These are phyloP conservation scores for Pilophorus perplexus DNA, from an alignment of 2,888 invertebrate genomes.

Conservation along the genomic window DNA sequence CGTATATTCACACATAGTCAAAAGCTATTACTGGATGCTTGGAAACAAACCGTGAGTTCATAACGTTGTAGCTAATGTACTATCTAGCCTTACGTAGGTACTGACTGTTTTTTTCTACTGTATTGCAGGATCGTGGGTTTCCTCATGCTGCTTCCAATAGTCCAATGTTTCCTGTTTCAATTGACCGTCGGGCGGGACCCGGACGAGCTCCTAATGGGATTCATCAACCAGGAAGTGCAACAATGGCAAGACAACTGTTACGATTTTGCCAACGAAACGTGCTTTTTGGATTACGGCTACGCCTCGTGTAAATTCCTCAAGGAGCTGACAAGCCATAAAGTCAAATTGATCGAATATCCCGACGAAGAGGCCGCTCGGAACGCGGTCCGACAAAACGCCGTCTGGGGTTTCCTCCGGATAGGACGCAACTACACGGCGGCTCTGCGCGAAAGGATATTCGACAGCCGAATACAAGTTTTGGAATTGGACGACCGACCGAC, in stretches of 20 bases:
- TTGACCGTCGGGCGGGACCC: conserved; percentile 76
- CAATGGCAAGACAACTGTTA: conserved; percentile 47
- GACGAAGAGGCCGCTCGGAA: conserved; percentile 62
- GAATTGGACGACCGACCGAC: conserved; percentile 61
- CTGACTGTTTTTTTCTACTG: background rate
- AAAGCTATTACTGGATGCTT: conserved; percentile 50
- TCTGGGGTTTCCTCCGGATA: conserved; percentile 76
- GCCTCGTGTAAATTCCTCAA: conserved; percentile 49
- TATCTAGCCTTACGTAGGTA: background rate
- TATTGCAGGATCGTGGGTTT: conserved; percentile 73
- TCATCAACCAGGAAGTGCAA: conserved; percentile 74
- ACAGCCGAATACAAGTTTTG: conserved; percentile 52
- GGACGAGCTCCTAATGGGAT: conserved; percentile 66
- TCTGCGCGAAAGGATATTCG: conserved; percentile 62
- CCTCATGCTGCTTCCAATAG: conserved; percentile 74
- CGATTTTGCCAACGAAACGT: conserved; percentile 40
- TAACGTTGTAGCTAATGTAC: background rate
- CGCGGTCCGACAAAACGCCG: conserved; percentile 67
- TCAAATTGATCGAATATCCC: conserved; percentile 54
- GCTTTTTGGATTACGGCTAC: conserved; percentile 45
- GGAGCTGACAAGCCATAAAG: conserved; percentile 45
- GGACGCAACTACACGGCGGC: conserved; percentile 72
- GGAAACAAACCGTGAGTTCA: conserved; percentile 49
- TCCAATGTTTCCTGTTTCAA: conserved; percentile 78
- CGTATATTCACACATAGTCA: conserved; percentile 48